Conservation (phyloP, 2,888 invertebrate species). For the Diplolepis rosae region DNA sequence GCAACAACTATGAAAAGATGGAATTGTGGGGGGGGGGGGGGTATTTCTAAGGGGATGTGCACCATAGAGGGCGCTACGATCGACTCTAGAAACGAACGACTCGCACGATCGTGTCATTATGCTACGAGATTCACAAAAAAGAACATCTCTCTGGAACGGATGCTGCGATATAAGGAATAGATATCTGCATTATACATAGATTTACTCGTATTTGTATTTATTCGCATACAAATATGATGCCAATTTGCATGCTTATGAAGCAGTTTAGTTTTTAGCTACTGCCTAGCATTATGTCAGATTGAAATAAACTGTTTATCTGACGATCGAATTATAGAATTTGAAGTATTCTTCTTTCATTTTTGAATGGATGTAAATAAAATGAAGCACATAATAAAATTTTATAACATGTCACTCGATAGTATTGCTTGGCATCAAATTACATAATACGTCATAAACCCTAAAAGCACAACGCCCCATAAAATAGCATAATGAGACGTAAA, state of each 20-base stretch:
- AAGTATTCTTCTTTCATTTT: neutral
- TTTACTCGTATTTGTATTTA: neutral
- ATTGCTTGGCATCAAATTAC: constrained; percentile 10
- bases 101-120: neutral
- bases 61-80: neutral
- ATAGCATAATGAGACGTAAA: constrained; percentile 21
- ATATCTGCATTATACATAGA: neutral
- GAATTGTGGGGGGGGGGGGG: constrained; percentile 38
- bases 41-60: constrained; percentile 27
- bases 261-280: no score
- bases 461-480: constrained; percentile 21
- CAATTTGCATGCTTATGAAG: neutral
- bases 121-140: neutral
- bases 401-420: constrained; percentile 2
- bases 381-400: constrained; percentile 3
- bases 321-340: neutral
- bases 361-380: neutral
- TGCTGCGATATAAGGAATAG: constrained; percentile 1
- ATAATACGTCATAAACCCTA: constrained; percentile 22
- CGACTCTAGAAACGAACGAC: constrained; percentile 30
- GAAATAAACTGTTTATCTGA: neutral
- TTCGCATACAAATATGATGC: neutral
- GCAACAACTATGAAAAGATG: constrained; percentile 47
- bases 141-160: neutral
- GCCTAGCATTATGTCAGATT: no score